Percentiles rank a stretch among this genome's conserved stretches.
phyloP scores from a whole-genome alignment of 2,113 vertebrate genomes.

The Phyllostomus discolor region DNA sequence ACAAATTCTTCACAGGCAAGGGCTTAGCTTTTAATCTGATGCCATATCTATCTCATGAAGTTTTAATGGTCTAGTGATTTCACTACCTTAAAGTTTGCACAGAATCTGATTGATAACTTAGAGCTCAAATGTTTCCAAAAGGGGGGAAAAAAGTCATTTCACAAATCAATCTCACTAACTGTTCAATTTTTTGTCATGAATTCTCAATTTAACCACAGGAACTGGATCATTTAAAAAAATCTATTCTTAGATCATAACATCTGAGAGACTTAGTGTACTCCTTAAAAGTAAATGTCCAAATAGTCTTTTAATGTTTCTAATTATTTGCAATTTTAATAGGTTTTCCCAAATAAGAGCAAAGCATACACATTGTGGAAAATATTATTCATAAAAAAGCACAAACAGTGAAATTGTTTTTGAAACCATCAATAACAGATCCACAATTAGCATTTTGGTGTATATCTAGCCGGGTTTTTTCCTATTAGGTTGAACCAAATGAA shows the following conservation, averaged over 20 bases:
- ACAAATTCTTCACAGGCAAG: constrained; percentile 5
- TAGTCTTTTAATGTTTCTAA: constrained; percentile 14
- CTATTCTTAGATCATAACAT: constrained; percentile 15
- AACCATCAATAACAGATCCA: not conserved
- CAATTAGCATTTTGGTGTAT: not conserved
- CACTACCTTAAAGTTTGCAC: constrained; percentile 43
- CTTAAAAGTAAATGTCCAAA: constrained; percentile 24
- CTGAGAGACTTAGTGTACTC: not conserved
- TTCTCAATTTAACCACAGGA: constrained; percentile 44
- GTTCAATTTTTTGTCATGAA: constrained; percentile 39
- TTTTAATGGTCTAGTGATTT: constrained; percentile 42
- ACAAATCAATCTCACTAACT: constrained; percentile 54
- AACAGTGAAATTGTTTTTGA: not conserved
- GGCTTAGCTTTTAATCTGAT: constrained; percentile 5
- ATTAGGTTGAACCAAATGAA: not conserved
- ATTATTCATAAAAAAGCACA: not conserved
- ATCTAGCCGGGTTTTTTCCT: not conserved
- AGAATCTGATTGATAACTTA: constrained; percentile 49
- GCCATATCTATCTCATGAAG: not conserved
- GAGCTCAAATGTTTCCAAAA: constrained; percentile 61
- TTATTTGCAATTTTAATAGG: constrained; percentile 47
- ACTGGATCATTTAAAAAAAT: constrained; percentile 33
- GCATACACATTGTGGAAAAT: not conserved
- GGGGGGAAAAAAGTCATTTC: constrained; percentile 1
- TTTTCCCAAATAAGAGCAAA: constrained; percentile 31